These are phyloP conservation scores for Rhizomys pruinosus DNA, from an alignment of 2,113 vertebrate genomes.

Conservation along the genomic window DNA sequence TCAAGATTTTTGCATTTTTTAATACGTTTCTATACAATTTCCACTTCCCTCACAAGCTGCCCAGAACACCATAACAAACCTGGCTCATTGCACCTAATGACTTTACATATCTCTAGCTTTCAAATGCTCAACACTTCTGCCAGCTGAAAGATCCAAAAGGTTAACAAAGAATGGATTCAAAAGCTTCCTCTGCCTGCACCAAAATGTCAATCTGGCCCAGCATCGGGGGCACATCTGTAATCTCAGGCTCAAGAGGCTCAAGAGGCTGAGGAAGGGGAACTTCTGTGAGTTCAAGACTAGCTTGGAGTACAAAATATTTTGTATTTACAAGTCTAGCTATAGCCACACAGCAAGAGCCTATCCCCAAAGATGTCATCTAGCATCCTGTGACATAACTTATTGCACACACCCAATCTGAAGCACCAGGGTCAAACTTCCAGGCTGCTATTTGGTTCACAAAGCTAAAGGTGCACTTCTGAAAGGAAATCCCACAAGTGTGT, in stretches of 20 bases:
- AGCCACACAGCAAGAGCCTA: neutral
- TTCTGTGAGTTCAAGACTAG: neutral
- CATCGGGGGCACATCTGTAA: no score
- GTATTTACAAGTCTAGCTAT: no score
- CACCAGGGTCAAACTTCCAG: neutral
- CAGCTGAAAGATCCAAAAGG: neutral
- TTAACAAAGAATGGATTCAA: slow-evolving; percentile 35
- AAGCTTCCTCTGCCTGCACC: neutral
- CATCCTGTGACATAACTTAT: neutral
- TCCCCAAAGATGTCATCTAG: neutral
- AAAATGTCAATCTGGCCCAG: neutral
- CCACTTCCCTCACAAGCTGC: neutral
- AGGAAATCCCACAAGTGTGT: neutral
- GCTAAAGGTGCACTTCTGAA: neutral
- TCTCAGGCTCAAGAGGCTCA: neutral
- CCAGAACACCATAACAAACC: neutral
- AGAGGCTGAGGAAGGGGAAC: neutral
- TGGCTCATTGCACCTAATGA: neutral
- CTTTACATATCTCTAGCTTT: slow-evolving; percentile 35
- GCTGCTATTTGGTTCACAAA: neutral
- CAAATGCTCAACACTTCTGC: neutral
- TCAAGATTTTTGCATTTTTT: neutral
- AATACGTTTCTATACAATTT: neutral
- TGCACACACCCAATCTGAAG: neutral
- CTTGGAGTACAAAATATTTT: neutral